Evolutionary conservation across 2,113 vertebrate genomes (phyloP).

Genomic region (Circaetus cinerascens): DNA sequence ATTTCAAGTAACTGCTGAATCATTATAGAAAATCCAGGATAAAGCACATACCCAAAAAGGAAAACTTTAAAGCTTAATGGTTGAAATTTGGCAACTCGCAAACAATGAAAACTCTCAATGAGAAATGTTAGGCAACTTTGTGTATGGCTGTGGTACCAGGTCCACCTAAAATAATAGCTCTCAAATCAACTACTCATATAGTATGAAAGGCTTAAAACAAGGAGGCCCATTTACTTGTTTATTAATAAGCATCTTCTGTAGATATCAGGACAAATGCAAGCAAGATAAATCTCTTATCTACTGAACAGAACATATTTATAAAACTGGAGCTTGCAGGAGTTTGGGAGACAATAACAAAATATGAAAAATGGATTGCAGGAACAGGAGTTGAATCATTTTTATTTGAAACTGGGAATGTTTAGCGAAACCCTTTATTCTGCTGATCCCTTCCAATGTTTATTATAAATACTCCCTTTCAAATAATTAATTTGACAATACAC

Average conservation of each 20-base stretch:
- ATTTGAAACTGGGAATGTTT: neutral
- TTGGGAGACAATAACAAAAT: neutral
- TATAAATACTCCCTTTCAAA: slow-evolving; percentile 58
- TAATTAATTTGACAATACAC: slow-evolving; percentile 42
- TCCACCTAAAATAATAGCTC: neutral
- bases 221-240: slow-evolving; percentile 31
- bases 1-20: neutral
- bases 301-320: neutral
- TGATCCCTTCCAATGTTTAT: slow-evolving; percentile 50
- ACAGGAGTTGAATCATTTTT: neutral
- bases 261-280: neutral
- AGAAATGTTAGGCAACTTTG: neutral
- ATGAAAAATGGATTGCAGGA: neutral
- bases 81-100: neutral
- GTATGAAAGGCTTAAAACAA: slow-evolving; percentile 47
- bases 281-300: neutral
- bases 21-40: neutral
- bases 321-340: neutral
- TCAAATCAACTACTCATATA: neutral
- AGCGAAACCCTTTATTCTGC: neutral
- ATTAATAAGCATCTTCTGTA: slow-evolving; percentile 37
- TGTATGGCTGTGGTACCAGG: neutral
- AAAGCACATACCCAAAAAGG: neutral
- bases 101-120: neutral
- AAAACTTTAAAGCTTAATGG: neutral